phyloP scores from a whole-genome alignment of 1,140 invertebrate genomes.

The Rhyacophila brunnea region DNA sequence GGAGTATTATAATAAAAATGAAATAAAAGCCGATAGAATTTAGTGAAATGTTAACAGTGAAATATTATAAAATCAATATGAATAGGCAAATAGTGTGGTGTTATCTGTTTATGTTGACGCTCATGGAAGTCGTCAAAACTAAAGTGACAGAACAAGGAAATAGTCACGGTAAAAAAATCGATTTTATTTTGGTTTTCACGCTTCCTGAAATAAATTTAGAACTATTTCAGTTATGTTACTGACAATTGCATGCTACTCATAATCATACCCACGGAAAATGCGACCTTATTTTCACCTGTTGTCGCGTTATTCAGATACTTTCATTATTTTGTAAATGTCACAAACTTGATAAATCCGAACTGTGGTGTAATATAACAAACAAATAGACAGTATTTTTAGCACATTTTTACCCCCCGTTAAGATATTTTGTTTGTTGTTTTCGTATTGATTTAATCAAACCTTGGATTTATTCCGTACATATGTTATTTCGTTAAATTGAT shows the following conservation, averaged over 20 bases:
- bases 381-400: too few relatives aligned
- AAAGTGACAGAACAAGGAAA: conserved; percentile 30
- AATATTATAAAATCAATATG: conserved; percentile 25
- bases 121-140: conserved; percentile 25
- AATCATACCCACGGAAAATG: background rate
- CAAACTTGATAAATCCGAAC: background rate
- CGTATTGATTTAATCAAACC: too few relatives aligned
- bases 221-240: background rate
- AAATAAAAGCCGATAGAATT: conserved; percentile 21
- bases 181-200: conserved; percentile 28
- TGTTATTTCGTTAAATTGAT: too few relatives aligned
- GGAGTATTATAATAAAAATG: conserved; percentile 24
- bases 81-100: conserved; percentile 24
- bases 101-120: conserved; percentile 24
- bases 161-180: conserved; percentile 31
- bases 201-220: conserved; percentile 22
- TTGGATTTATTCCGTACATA: too few relatives aligned
- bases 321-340: conserved; percentile 3
- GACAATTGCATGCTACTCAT: background rate
- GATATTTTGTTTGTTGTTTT: too few relatives aligned
- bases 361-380: too few relatives aligned
- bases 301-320: background rate
- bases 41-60: conserved; percentile 23
- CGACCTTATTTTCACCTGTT: background rate
- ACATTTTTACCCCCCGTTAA: too few relatives aligned